Base-by-base conservation (phyloP, 2,113 vertebrate genomes). In the Anolis carolinensis region DNA sequence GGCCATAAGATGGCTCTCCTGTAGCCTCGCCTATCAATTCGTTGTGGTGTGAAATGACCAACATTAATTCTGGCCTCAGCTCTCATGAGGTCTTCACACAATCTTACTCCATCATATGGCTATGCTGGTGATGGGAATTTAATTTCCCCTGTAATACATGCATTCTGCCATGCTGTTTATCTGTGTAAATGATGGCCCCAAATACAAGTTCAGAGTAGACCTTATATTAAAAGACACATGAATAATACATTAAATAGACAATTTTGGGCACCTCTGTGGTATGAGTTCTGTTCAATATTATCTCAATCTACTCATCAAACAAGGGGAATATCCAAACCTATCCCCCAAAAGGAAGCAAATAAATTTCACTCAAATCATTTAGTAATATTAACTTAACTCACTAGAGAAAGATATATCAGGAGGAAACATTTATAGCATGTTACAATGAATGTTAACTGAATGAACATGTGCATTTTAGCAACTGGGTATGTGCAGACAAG, bases 401-500 rank as follows among this genome's bases (percentile, higher is more conserved):
- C 65, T 27, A n/a, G 79, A 88, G 74, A 75, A 92, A 82, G 18
- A 48, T 7, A 55, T 81, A 86, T 88, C 81, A 82, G 55, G 86
- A 77, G 75, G 82, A 78, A 93, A 55, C 27, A 23, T 82, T 90
- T 83, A 52, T 34, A 78, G 75, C 71, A 65, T 30, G 70, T 79
- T 90, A 59, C 59, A 81, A 78, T 34, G 78, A 76, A 2, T 3
- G 1, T 76, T 93, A 91, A 85, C 30, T 68, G 89, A 89, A 91
- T 90, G 92, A 88, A 87, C 81, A 75, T 74, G 87, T 88, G 34
- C 65, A 32, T 90, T 93, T 89, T 67, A 88, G 78, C 85, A 89
- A 81, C 62, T 0, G 34, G 16, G 1, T 83, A 63, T 76, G 59
- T 7, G 0, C 74, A 85, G 80, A 89, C 89, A 6, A 0, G 20